Evolutionary conservation across 2,888 invertebrate genomes (phyloP), one percentile per base, ranked within the genome.

Genomic region (Nomada ferruginata): DNA sequence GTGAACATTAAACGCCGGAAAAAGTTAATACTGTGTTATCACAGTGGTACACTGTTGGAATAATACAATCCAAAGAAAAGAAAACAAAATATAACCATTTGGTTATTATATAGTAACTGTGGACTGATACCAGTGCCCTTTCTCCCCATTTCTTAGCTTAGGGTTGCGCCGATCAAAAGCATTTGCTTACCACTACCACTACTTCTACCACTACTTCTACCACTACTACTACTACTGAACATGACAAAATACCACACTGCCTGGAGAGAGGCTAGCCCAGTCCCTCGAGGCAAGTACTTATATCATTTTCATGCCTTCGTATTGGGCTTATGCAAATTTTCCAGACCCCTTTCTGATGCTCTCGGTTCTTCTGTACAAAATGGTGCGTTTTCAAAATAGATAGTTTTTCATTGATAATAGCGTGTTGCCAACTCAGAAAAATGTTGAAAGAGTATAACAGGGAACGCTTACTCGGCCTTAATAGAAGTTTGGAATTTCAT

Each of bases 131-230:
- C 93, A 93, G 92, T 93, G 92, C 93, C 92, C 92, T 93, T 93
- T 93, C 93, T 93, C 93, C 92, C 92, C 91, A 93, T 93, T 93
- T 93, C 93, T 93, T 93, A 93, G 93, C 93, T 93, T 93, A 93
- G 93, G 92, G 93, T 93, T 91, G 93, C 92, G 93, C 93, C 91
- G 93, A 93, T 93, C 93, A 93, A 93, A 93, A 93, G 93, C 93
- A 93, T 93, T 93, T 91, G 93, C 93, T 93, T 93, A 93, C 93
- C 91, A 93, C 93, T 93, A 93, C 93, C 91, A 91, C 93, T 92
- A 92, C 92, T 90, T 92, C 92, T 91, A 92, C 92, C 92, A 93
- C 92, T 92, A 92, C 92, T 91, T 92, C 92, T 92, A 92, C 92
- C 89, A 92, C 92, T 92, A 91, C 92, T 90, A 91, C 91, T 90